Conservation (phyloP, 2,888 invertebrate genomes). For the Cephus spinipes region DNA sequence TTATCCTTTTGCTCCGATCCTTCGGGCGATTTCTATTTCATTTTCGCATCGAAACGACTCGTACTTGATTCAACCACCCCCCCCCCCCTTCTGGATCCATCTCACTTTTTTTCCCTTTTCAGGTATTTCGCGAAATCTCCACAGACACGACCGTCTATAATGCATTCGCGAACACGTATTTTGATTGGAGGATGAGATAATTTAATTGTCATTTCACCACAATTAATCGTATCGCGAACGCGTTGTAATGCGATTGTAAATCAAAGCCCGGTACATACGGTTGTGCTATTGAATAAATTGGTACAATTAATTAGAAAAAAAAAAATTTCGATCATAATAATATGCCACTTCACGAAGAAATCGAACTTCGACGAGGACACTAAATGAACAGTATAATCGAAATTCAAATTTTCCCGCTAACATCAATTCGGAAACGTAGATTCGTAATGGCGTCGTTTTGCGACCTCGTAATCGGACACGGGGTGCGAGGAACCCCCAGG, state of each 20-base stretch:
- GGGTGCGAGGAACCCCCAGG: neutral
- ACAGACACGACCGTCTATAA: neutral
- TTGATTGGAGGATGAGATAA: neutral
- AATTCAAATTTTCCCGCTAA: neutral
- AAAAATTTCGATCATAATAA: neutral
- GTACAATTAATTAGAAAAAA: neutral
- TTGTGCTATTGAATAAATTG: neutral
- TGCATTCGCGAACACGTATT: neutral
- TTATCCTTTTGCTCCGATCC: neutral
- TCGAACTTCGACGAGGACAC: neutral
- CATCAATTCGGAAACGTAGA: neutral
- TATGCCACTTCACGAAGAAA: neutral
- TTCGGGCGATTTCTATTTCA: conserved; percentile 60
- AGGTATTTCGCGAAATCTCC: neutral
- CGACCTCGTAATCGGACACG: neutral
- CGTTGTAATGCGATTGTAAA: neutral
- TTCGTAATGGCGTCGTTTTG: neutral
- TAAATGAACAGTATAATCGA: neutral
- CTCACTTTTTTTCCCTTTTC: neutral
- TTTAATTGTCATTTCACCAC: neutral
- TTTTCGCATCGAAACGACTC: conserved; percentile 58
- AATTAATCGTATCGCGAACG: neutral
- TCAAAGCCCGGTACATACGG: neutral
- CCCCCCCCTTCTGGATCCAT: too few relatives aligned
- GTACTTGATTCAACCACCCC: neutral